Conservation (phyloP, 2,888 invertebrate species). For the Drosophila meridionalis region DNA sequence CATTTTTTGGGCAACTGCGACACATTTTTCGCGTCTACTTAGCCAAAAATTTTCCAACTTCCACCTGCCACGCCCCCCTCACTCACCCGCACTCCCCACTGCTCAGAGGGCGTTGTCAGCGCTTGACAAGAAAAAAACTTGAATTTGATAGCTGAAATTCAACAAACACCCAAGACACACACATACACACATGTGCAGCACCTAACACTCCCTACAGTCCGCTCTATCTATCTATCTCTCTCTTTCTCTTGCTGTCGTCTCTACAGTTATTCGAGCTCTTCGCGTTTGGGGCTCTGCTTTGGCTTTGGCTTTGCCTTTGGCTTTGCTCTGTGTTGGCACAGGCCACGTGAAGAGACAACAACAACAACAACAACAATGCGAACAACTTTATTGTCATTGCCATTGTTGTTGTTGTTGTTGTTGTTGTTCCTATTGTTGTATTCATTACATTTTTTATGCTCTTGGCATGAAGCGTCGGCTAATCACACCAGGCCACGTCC, state of each 20-base stretch:
- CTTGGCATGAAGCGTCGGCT: slow-evolving; percentile 56
- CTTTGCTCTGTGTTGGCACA: slow-evolving; percentile 20
- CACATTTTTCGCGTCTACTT: slow-evolving; percentile 26
- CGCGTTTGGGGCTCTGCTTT: slow-evolving; percentile 15
- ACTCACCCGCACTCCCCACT: neutral
- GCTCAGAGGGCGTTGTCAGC: slow-evolving; percentile 20
- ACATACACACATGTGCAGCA: neutral
- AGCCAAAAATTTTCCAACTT: slow-evolving; percentile 8
- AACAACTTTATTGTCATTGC: slow-evolving; percentile 14
- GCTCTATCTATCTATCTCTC: neutral
- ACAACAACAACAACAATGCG: slow-evolving; percentile 11
- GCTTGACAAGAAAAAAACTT: slow-evolving; percentile 26
- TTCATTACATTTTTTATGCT: slow-evolving; percentile 54
- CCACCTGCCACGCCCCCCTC: neutral
- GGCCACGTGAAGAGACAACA: slow-evolving; percentile 23
- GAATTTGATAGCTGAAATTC: slow-evolving; percentile 42
- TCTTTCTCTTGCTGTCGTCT: neutral
- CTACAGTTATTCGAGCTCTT: slow-evolving; percentile 25
- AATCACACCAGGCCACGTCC: slow-evolving; percentile 52
- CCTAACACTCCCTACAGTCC: neutral
- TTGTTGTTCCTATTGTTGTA: slow-evolving; percentile 37
- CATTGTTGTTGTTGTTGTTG: slow-evolving; percentile 14
- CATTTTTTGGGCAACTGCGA: slow-evolving; percentile 24
- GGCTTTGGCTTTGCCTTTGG: slow-evolving; percentile 1
- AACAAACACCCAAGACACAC: slow-evolving; percentile 27